Base-by-base conservation (phyloP, 2,113 vertebrate genomes). In the Peromyscus maniculatus region DNA sequence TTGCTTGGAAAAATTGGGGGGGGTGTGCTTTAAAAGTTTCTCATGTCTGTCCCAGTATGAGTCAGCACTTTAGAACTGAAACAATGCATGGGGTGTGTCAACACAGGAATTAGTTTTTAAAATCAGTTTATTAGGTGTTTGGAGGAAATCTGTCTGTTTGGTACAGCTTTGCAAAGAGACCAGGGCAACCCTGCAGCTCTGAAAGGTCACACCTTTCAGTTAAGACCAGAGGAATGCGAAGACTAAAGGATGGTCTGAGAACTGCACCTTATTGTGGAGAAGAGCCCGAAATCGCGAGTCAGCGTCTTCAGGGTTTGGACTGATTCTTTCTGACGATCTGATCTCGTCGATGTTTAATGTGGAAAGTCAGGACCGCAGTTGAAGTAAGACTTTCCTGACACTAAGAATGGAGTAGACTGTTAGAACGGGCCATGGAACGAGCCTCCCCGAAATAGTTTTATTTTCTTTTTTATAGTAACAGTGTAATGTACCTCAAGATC, bases 201-300 rank as follows among this genome's bases (percentile, higher is more conserved):
- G 95, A 43, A 57, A 90, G 72, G 12, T 55, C 86, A 26, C 11
- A 49, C 74, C 62, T 43, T 43, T 43, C 57, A 7, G 33, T n/a
- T 79, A 52, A 93, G 62, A 31, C 36, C 55, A 87, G 95, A 95
- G 64, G 91, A 95, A 89, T 33, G 31, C 91, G 91, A 87, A 43
- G 59, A 62, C n/a, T 24, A 49, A 92, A 49, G 62, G 72, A 87
- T 87, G 75, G 10, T 75, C n/a, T 22, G 87, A 78, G 22, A 67
- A 71, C 49, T 72, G 16, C 3, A 75, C 28, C 28, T 71, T 86
- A 75, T 93, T 49, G 36, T 17, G 71, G 72, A 57, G 67, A 82
- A 43, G 78, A 91, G 39, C 91, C 22, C 19, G 8, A 91, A 87
- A 22, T 3, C n/a, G 49, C 39, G 28, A 8, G 82, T 88, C 12